These are phyloP conservation scores for Notodonta dromedarius DNA, from an alignment of 2,888 invertebrate genomes.

Conservation along the genomic window DNA sequence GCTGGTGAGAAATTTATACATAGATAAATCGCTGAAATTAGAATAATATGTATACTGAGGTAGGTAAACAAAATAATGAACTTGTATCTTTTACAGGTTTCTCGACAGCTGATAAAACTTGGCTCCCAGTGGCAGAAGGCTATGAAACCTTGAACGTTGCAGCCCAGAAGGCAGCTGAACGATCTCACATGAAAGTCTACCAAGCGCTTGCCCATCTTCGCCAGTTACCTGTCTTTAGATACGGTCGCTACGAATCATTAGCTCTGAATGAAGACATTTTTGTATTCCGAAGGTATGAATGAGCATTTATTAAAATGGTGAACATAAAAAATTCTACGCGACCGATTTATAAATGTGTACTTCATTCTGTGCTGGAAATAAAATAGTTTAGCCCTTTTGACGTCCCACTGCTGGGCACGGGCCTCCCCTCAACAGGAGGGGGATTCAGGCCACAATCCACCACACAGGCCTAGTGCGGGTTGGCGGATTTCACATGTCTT, in stretches of 20 bases:
- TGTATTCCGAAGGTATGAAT: slow-evolving; percentile 78
- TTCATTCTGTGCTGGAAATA: no score
- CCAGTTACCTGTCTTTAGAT: slow-evolving; percentile 75
- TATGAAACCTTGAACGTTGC: slow-evolving; percentile 85
- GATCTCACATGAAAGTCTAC: slow-evolving; percentile 87
- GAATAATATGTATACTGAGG: not conserved
- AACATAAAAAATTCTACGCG: no score
- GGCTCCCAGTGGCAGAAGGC: slow-evolving; percentile 87
- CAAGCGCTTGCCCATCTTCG: slow-evolving; percentile 82
- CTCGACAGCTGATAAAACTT: slow-evolving; percentile 82
- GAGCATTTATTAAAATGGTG: not conserved
- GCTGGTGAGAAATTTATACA: slow-evolving; percentile 61
- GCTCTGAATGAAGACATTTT: slow-evolving; percentile 82
- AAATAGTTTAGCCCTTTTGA: no score
- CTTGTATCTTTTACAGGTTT: slow-evolving; percentile 76
- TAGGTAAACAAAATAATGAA: not conserved
- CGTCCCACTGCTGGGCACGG: no score
- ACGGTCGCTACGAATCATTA: slow-evolving; percentile 81
- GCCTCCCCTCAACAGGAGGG: no score
- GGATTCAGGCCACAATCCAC: no score
- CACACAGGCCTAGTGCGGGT: no score
- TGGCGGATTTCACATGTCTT: no score
- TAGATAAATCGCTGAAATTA: not conserved
- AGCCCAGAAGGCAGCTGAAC: slow-evolving; percentile 68
- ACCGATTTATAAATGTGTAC: no score